A percentile compares a stretch with the other conserved stretches of the same genome.
These are phyloP conservation scores for Prochilodus magdalenae DNA, from an alignment of 2,113 vertebrate species.

Conservation along the genomic window DNA sequence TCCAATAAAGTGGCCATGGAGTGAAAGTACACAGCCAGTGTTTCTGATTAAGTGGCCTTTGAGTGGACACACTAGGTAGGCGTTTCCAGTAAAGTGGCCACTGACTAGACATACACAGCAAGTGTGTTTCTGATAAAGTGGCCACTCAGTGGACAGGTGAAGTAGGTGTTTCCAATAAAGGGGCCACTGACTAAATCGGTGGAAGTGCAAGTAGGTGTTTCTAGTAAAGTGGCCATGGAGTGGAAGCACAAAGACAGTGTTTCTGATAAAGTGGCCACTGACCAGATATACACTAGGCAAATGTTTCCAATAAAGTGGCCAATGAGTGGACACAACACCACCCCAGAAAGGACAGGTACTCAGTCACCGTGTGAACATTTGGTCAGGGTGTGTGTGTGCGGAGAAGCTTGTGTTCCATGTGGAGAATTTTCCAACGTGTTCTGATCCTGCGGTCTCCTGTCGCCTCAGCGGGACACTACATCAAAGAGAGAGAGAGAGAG, in stretches of 20 bases:
- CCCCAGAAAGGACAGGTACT: neutral
- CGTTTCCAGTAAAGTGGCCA: neutral
- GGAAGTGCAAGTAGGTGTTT: neutral
- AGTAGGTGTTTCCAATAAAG: neutral
- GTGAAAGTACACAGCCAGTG: neutral
- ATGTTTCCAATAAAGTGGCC: neutral
- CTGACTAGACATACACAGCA: neutral
- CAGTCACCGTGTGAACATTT: no score
- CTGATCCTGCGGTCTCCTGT: conserved; percentile 52
- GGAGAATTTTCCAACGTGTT: conserved; percentile 56
- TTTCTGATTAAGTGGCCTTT: neutral
- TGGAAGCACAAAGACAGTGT: neutral
- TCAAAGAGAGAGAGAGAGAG: conserved; percentile 32
- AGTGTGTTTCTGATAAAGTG: neutral
- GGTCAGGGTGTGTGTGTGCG: neutral
- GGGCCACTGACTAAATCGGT: no score
- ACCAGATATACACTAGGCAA: neutral
- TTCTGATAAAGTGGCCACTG: neutral
- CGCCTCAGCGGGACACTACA: conserved; percentile 41
- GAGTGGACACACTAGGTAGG: neutral
- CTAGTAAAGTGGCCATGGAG: neutral
- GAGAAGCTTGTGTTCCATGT: conserved; percentile 30
- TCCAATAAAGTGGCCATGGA: neutral
- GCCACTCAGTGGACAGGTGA: no score
- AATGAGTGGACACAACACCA: no score